Evolutionary conservation across 2,888 invertebrate genomes (phyloP).

Genomic region (Hymenopus coronatus): DNA sequence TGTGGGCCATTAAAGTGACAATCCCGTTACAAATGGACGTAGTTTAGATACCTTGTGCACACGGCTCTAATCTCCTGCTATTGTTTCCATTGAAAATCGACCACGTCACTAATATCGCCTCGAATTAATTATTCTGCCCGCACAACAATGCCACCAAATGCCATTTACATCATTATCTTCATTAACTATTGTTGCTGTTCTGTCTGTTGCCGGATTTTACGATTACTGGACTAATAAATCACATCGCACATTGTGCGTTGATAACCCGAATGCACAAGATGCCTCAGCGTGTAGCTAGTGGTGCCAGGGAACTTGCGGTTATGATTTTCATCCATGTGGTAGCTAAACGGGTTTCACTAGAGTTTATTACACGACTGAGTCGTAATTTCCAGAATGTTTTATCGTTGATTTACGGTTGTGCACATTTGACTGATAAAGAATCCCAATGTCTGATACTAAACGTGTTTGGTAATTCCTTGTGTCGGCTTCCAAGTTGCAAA

Average conservation of each 20-base stretch:
- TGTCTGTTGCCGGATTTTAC: constrained; percentile 10
- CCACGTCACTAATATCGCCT: constrained; percentile 18
- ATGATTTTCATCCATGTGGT: no score
- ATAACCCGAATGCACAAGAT: neutral
- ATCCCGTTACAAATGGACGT: constrained; percentile 13
- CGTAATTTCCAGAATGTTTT: no score
- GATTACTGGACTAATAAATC: constrained; percentile 17
- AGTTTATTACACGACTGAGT: no score
- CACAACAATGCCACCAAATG: constrained; percentile 20
- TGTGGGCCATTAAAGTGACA: constrained; percentile 12
- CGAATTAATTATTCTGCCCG: constrained; percentile 21
- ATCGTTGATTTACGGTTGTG: no score
- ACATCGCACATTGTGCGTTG: neutral
- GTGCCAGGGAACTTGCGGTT: no score
- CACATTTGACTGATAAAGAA: no score
- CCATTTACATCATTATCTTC: constrained; percentile 23
- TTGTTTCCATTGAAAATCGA: constrained; percentile 24
- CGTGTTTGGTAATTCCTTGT: no score
- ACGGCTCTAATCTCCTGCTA: constrained; percentile 23
- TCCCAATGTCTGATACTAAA: no score
- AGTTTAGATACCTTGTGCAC: constrained; percentile 18
- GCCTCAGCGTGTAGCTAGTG: neutral
- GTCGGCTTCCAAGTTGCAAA: no score
- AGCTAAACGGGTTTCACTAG: no score
- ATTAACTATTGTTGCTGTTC: constrained; percentile 20